Evolutionary conservation across 2,113 vertebrate species (phyloP), one percentile per base, ranked within the genome.

Genomic region (Grammomys dolichurus): DNA sequence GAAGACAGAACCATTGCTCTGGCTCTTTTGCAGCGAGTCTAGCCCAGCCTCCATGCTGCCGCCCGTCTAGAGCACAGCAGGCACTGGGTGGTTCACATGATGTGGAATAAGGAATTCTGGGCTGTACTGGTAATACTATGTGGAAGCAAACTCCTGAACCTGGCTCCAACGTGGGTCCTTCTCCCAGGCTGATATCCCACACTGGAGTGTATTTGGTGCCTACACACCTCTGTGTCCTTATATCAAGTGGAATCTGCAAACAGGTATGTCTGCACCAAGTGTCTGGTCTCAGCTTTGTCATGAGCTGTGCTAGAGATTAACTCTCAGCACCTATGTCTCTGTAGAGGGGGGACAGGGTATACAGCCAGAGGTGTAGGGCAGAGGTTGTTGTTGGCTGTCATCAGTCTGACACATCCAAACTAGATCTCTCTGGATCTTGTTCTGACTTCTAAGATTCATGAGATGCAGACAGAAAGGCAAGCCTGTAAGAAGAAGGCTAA

Each of bases 1-100:
- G 11, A 33, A 69, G 13, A 28, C 26, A 69, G 31, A 31, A 31
- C 28, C 28, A 67, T 28, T 13, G 65, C 65, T 24, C 10, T 3
- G 33, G 16, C 1, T 17, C 20, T 36, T 73, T 40, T 33, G 40
- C 10, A 56, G 33, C 0, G 0, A 76, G 51, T 60, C 28, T 33
- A 73, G 93, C 46, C 89, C 12, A 48, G 40, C 51, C 56, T 70
- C 17, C 0, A 24, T 56, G 43, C 11, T 48, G 65, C 19, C 60
- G 46, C 69, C 19, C 3, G 16, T 54, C 63, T 46, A 81, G 72
- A 65, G 76, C 40, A 82, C 72, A 0, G 26, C 4, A 40, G 72
- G 69, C n/a, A 51, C 48, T 51, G 43, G 43, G 33, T 1, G 36
- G 43, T n/a, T 20, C 56, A 72, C 78, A 81, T 60, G 31, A 26